Evolutionary conservation across 2,888 invertebrate species (phyloP).

Genomic region (Dynastes hyllus): DNA sequence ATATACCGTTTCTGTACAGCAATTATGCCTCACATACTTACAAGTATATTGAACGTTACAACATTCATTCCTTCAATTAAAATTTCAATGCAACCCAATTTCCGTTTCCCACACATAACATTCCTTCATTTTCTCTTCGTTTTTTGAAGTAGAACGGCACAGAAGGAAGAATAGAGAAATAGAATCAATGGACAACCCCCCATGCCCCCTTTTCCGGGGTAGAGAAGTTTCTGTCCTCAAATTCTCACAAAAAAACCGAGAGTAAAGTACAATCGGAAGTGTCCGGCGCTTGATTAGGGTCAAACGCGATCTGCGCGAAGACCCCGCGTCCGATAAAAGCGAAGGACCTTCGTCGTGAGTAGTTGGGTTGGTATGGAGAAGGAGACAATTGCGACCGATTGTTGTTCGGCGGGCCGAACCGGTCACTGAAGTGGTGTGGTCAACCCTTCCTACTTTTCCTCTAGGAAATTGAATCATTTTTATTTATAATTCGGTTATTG

Average conservation of each 20-base stretch:
- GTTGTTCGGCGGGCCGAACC: constrained; percentile 22
- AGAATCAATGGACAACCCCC: background rate
- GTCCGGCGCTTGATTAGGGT: constrained; percentile 47
- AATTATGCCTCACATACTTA: too few species aligned
- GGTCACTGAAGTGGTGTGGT: constrained; percentile 19
- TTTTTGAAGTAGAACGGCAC: too few species aligned
- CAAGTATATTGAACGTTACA: too few species aligned
- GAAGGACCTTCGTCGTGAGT: constrained; percentile 6
- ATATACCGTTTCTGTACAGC: too few species aligned
- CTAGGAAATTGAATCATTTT: constrained; percentile 44
- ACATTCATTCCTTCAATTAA: too few species aligned
- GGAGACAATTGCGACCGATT: constrained; percentile 42
- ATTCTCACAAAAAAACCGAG: constrained; percentile 35
- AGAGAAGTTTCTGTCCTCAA: constrained; percentile 44
- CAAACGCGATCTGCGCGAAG: constrained; percentile 33
- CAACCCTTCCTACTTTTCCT: constrained; percentile 14
- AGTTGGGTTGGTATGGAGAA: background rate
- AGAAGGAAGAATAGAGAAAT: too few species aligned
- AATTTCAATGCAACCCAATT: too few species aligned
- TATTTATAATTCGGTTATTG: constrained; percentile 35
- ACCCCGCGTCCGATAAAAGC: constrained; percentile 9
- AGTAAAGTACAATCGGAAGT: constrained; percentile 45
- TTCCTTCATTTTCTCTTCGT: too few species aligned
- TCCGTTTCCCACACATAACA: too few species aligned
- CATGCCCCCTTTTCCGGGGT: background rate